Percentiles rank a stretch among this genome's conserved stretches.
These are phyloP conservation scores for Maccullochella peelii DNA, from an alignment of 2,113 vertebrate genomes.

Conservation along the genomic window DNA sequence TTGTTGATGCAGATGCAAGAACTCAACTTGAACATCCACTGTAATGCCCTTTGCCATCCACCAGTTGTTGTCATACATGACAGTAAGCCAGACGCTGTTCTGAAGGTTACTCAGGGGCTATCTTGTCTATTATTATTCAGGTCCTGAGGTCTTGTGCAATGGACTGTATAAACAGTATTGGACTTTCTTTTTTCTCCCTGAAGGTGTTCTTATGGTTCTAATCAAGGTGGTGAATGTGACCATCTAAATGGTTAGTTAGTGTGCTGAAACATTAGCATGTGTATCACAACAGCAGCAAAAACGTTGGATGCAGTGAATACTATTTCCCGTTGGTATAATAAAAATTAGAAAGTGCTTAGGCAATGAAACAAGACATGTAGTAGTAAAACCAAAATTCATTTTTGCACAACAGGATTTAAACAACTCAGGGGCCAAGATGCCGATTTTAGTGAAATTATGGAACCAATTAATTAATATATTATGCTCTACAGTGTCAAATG, in stretches of 20 bases:
- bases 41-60: neutral
- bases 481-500: neutral
- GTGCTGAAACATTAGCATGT: neutral
- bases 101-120: neutral
- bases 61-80: neutral
- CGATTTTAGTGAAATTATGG: neutral
- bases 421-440: neutral
- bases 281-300: neutral
- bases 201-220: neutral
- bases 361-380: neutral
- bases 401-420: too few relatives aligned
- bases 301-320: neutral
- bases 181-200: neutral
- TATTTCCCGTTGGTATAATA: neutral
- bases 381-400: too few relatives aligned
- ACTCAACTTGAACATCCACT: neutral
- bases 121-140: neutral
- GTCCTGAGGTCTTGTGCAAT: neutral
- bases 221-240: neutral
- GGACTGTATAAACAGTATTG: neutral
- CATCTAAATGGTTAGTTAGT: neutral
- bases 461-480: neutral
- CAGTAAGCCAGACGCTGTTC: neutral
- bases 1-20: neutral
- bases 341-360: neutral